These are phyloP conservation scores for Botia kubotai DNA, from an alignment of 2,797 vertebrate genomes.

Conservation along the genomic window DNA sequence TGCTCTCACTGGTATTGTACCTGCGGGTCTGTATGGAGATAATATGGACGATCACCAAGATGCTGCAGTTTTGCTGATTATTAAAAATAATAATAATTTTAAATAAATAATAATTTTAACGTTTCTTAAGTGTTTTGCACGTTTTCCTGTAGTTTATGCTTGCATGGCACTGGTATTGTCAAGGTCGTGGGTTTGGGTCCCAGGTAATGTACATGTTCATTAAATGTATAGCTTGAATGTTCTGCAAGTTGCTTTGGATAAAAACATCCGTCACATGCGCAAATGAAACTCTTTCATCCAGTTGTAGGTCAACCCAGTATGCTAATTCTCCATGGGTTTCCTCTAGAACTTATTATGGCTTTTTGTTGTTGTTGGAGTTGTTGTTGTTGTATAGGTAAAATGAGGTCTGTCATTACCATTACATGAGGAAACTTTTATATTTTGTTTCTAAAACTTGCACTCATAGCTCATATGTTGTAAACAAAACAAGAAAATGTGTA, in stretches of 20 bases:
- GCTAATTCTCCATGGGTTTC: neutral
- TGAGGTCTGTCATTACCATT: too few species aligned
- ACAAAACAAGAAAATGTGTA: too few species aligned
- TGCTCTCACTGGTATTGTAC: constrained; percentile 27
- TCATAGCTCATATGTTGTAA: too few species aligned
- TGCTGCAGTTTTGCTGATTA: neutral
- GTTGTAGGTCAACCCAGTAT: neutral
- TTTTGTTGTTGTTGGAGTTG: too few species aligned
- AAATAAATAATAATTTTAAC: neutral
- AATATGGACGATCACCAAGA: neutral
- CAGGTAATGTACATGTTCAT: neutral
- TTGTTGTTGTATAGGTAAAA: too few species aligned
- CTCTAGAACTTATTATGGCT: too few species aligned
- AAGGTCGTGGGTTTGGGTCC: neutral
- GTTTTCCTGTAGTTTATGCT: neutral
- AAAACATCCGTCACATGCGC: neutral
- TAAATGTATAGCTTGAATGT: neutral
- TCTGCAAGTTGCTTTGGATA: neutral
- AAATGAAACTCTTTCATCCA: neutral
- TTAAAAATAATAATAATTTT: neutral
- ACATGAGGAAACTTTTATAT: too few species aligned
- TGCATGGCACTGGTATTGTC: neutral
- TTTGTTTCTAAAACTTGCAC: too few species aligned
- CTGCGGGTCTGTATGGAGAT: constrained; percentile 22
- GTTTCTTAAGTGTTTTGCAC: constrained; percentile 1